Conservation (phyloP, 2,797 vertebrate genomes). For the Morus bassanus region DNA sequence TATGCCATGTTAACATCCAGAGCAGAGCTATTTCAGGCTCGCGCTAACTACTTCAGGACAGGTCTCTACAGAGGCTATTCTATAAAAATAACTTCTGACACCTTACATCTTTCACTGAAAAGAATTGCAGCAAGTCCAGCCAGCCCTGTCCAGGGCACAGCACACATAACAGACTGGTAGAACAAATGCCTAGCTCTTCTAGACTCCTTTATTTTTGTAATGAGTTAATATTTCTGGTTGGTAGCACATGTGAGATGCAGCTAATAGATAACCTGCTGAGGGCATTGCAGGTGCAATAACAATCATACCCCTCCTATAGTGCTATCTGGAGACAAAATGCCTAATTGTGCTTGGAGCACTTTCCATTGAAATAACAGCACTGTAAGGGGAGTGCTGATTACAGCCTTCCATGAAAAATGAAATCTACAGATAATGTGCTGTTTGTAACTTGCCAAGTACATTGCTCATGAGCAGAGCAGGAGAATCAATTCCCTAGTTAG, state of each 20-base stretch:
- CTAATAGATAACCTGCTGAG: background rate
- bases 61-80: background rate
- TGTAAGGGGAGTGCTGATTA: background rate
- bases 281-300: background rate
- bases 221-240: background rate
- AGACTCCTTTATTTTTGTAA: background rate
- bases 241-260: background rate
- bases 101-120: background rate
- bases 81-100: background rate
- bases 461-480: background rate
- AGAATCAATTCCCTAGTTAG: constrained; percentile 22
- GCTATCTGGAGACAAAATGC: background rate
- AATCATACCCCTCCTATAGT: background rate
- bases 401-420: constrained; percentile 22
- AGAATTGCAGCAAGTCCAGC: background rate
- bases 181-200: background rate
- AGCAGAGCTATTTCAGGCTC: background rate
- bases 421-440: constrained; percentile 5
- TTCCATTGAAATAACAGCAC: background rate
- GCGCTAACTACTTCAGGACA: background rate
- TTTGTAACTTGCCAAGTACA: constrained; percentile 9
- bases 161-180: background rate
- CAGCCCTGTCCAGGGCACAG: background rate
- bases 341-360: background rate
- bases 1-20: background rate